These are phyloP conservation scores for Antennarius striatus DNA, from an alignment of 2,113 vertebrate species.

Conservation along the genomic window DNA sequence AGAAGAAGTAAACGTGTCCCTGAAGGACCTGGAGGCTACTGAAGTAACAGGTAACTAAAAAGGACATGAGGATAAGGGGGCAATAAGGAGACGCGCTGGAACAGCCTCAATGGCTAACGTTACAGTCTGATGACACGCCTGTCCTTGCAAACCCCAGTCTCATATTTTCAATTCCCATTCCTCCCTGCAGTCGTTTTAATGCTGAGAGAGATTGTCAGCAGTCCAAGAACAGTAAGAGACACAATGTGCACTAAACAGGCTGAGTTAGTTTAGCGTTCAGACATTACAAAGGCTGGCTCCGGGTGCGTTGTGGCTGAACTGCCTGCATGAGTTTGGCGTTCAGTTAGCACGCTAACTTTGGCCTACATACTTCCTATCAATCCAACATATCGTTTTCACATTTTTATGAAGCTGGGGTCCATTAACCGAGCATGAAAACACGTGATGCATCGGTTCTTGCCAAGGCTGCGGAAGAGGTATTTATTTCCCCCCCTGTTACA, in stretches of 20 bases:
- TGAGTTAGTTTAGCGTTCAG: constrained; percentile 9
- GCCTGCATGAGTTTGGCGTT: constrained; percentile 39
- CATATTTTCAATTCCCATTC: constrained; percentile 32
- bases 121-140: constrained; percentile 45
- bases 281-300: constrained; percentile 10
- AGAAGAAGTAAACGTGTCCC: constrained; percentile 45
- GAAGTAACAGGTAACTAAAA: constrained; percentile 38
- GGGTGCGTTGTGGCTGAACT: constrained; percentile 24
- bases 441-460: constrained; percentile 43
- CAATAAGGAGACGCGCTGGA: constrained; percentile 32
- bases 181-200: constrained; percentile 21
- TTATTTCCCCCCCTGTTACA: constrained; percentile 19
- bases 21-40: constrained; percentile 45
- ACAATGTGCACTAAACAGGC: constrained; percentile 16
- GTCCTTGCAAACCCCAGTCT: constrained; percentile 38
- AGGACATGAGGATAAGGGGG: constrained; percentile 24
- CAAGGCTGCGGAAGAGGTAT: constrained; percentile 27
- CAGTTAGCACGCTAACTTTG: constrained; percentile 57
- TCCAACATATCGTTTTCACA: constrained; percentile 66
- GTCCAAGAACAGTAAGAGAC: constrained; percentile 11
- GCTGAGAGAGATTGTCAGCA: constrained; percentile 11
- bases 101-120: constrained; percentile 41
- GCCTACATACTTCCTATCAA: constrained; percentile 62
- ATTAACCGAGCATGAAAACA: constrained; percentile 42
- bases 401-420: constrained; percentile 45